Evolutionary conservation across 2,888 invertebrate species (phyloP).

Genomic region (Drosophila emarginata): DNA sequence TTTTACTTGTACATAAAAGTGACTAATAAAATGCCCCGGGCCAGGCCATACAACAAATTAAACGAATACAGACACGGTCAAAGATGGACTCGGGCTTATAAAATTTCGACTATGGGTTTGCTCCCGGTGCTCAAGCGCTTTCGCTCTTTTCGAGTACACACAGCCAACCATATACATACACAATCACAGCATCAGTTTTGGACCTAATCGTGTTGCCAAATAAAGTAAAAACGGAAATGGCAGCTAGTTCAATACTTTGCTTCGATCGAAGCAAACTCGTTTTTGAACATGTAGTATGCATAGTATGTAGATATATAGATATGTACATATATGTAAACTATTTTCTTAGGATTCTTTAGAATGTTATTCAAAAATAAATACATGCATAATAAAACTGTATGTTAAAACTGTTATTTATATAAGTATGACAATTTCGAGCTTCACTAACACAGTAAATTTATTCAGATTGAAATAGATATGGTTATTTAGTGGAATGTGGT

Average conservation of each 20-base stretch:
- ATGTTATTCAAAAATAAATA: too few species aligned
- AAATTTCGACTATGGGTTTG: not conserved
- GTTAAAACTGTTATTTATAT: too few species aligned
- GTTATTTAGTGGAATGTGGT: too few species aligned
- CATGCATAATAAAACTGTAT: too few species aligned
- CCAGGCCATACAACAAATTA: slow-evolving; percentile 7
- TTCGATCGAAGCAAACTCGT: slow-evolving; percentile 1
- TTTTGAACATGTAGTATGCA: not conserved
- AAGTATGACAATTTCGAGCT: too few species aligned
- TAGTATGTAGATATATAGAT: not conserved
- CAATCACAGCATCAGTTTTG: slow-evolving; percentile 11
- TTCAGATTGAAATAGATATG: too few species aligned
- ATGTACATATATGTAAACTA: not conserved
- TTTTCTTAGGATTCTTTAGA: not conserved
- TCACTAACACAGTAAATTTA: too few species aligned
- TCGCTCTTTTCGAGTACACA: slow-evolving; percentile 19
- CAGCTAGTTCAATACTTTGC: slow-evolving; percentile 1
- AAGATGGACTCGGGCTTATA: not conserved
- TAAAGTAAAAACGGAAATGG: slow-evolving; percentile 9
- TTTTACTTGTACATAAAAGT: not conserved
- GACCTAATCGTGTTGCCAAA: slow-evolving; percentile 6
- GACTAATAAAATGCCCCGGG: slow-evolving; percentile 12
- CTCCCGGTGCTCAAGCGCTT: slow-evolving; percentile 14
- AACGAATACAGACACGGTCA: not conserved
- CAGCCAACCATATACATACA: not conserved